Conservation (phyloP, 2,113 vertebrate species). For the Odocoileus virginianus region DNA sequence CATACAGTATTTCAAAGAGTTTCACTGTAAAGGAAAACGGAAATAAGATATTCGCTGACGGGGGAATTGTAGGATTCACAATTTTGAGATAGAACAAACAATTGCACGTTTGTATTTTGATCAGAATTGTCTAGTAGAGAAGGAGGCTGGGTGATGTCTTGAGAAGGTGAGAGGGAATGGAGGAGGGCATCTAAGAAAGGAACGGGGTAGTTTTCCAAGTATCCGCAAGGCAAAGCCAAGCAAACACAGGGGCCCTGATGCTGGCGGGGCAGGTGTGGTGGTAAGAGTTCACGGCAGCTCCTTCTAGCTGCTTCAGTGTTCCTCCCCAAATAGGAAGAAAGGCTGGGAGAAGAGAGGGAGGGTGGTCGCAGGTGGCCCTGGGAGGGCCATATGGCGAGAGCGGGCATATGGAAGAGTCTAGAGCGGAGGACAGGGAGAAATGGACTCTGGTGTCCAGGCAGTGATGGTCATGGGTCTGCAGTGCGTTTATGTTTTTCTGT, state of each 20-base stretch:
- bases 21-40: not conserved
- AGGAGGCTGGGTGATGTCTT: not conserved
- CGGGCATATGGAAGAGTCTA: accelerated
- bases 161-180: not conserved
- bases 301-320: not conserved
- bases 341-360: not conserved
- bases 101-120: accelerated
- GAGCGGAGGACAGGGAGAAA: not conserved
- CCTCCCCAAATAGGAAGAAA: not conserved
- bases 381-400: not conserved
- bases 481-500: accelerated
- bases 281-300: not conserved
- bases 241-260: accelerated
- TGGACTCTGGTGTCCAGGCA: not conserved
- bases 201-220: not conserved
- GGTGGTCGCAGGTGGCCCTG: accelerated
- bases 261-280: not conserved
- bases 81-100: not conserved
- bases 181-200: not conserved
- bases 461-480: accelerated
- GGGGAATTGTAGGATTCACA: not conserved
- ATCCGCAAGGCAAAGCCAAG: not conserved
- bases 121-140: no score
- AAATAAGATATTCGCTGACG: not conserved
- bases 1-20: not conserved